Percentiles rank a stretch among this genome's conserved stretches.
These are phyloP conservation scores for Archegozetes longisetosus DNA, from an alignment of 1,140 invertebrate species.

Conservation along the genomic window DNA sequence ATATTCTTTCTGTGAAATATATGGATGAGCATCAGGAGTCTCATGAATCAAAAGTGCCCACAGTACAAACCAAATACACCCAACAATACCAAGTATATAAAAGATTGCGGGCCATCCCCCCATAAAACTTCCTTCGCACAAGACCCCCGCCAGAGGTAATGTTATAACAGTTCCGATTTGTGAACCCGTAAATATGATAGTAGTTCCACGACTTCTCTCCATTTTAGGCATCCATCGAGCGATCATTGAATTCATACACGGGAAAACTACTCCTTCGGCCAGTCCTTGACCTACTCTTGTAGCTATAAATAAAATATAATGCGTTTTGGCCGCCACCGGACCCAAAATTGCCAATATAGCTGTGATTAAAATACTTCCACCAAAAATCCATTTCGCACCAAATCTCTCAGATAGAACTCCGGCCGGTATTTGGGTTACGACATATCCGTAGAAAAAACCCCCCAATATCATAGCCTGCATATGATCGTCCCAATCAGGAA, in stretches of 20 bases:
- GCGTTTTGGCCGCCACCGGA: slow-evolving; percentile 10
- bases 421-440: slow-evolving; percentile 62
- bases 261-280: slow-evolving; percentile 26
- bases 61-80: slow-evolving; percentile 18
- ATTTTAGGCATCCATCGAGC: slow-evolving; percentile 22
- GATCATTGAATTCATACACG: slow-evolving; percentile 29
- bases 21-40: slow-evolving; percentile 16
- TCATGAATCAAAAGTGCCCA: slow-evolving; percentile 14
- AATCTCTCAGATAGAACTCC: slow-evolving; percentile 55
- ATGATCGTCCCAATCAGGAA: slow-evolving; percentile 18
- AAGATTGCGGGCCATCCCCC: slow-evolving; percentile 18
- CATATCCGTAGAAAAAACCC: slow-evolving; percentile 71
- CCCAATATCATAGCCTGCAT: slow-evolving; percentile 44
- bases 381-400: slow-evolving; percentile 70
- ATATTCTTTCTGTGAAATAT: slow-evolving; percentile 12
- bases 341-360: slow-evolving; percentile 13
- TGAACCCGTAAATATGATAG: too few species aligned
- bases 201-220: slow-evolving; percentile 10
- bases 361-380: slow-evolving; percentile 28
- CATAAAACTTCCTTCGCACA: slow-evolving; percentile 6
- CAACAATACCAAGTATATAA: slow-evolving; percentile 17
- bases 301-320: slow-evolving; percentile 7
- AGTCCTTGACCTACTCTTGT: slow-evolving; percentile 20
- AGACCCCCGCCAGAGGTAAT: slow-evolving; percentile 19
- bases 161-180: slow-evolving; percentile 26